Evolutionary conservation across 2,888 invertebrate genomes (phyloP).

Genomic region (Neria commutata): DNA sequence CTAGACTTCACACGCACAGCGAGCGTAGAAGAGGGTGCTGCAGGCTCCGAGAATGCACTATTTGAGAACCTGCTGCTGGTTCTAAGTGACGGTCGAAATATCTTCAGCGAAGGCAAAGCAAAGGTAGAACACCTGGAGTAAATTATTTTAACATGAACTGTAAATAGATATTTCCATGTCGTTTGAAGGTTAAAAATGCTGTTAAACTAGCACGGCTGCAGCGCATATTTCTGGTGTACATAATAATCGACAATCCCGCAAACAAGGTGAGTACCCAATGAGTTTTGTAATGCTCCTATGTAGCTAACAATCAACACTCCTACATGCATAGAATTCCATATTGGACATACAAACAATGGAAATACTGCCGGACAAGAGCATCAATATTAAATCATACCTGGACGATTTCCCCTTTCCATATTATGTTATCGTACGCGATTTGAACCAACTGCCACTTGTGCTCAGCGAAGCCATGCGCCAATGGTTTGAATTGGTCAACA

Average conservation of each 20-base stretch:
- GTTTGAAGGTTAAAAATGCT: slow-evolving; percentile 70
- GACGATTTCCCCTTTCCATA: slow-evolving; percentile 98
- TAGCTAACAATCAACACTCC: no score
- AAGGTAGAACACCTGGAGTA: slow-evolving; percentile 66
- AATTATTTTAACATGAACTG: background rate
- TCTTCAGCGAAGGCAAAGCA: slow-evolving; percentile 85
- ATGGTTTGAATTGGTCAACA: slow-evolving; percentile 95
- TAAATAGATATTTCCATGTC: background rate
- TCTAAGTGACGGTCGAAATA: slow-evolving; percentile 93
- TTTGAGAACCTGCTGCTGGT: slow-evolving; percentile 77
- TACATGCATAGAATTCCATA: slow-evolving; percentile 89
- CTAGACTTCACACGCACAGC: slow-evolving; percentile 79
- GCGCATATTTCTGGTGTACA: slow-evolving; percentile 91
- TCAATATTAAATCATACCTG: slow-evolving; percentile 80
- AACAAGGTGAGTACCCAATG: slow-evolving; percentile 72
- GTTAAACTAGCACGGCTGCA: slow-evolving; percentile 80
- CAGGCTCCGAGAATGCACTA: slow-evolving; percentile 59
- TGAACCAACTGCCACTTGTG: slow-evolving; percentile 84
- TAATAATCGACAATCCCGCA: slow-evolving; percentile 92
- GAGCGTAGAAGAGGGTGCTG: slow-evolving; percentile 63
- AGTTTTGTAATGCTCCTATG: slow-evolving; percentile 15
- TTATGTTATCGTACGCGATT: slow-evolving; percentile 91
- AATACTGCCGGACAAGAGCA: slow-evolving; percentile 51
- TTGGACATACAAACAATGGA: slow-evolving; percentile 80
- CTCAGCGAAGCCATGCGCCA: slow-evolving; percentile 95